Base-by-base conservation (phyloP, 1,140 invertebrate genomes). In the Aphelenchoides fujianensis region DNA sequence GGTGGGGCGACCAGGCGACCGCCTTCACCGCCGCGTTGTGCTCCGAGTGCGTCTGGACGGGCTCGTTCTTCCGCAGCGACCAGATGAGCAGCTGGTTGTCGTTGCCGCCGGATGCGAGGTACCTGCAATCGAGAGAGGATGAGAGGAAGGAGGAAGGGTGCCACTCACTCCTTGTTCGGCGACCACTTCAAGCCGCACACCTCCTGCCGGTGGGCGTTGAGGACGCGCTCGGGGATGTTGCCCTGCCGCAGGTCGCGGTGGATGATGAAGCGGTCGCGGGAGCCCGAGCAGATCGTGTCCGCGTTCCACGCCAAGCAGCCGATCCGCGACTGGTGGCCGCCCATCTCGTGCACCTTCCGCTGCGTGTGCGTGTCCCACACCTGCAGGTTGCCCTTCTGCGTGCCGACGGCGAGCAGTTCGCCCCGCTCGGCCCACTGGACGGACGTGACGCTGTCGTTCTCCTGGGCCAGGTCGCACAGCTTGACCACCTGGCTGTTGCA, bases 1-100 rank as follows among this genome's bases (percentile, higher is more conserved):
- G 95, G 87, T 98, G 96, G 0, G 95, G 95, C 2, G 95, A 98
- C 97, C 97, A 99, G 2, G 97, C 95, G 79, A 99, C 97, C 0
- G 97, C 97, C 87, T 97, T 97, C 0, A 99, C 97, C 0, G 97
- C 97, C 0, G 97, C 97, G 79, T 95, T 88, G 87, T 99, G 97
- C 78, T 98, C 93, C 0, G 92, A 94, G 85, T 98, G 98, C 0
- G 93, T 96, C 85, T 98, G 95, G 41, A 95, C 90, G 0, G 94
- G 94, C 9, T 90, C 89, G 0, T 91, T 86, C 0, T 91, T 92
- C 84, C 94, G 93, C 75, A 92, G 86, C 85, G 95, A 97, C 97
- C 97, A 99, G 0, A 99, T 94, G 85, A 95, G 94, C 2, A 99
- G 87, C 75, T 95, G 91, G 87, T 99, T 99, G 86, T 99, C 97